Evolutionary conservation across 92 coral and sea anemone genomes (phyloP), one percentile per base, ranked within the genome.

Genomic region (Zoanthus gigantus): DNA sequence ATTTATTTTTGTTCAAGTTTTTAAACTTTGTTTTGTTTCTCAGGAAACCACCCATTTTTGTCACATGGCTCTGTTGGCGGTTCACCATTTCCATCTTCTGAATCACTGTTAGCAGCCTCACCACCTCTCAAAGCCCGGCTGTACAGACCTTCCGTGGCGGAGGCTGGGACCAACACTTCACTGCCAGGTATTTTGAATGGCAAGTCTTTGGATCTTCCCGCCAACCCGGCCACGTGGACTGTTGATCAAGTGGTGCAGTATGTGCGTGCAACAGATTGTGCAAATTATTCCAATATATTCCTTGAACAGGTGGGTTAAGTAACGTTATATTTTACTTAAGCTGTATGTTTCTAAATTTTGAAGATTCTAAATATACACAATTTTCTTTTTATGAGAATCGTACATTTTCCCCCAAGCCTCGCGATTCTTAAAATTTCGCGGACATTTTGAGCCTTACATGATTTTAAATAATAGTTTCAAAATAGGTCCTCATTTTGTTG

Each of bases 161-260:
- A 93, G 79, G 95, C 94, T 54, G 94, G 98, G 18, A 96, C 94
- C 72, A 96, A 96, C 85, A 96, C 99, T 71, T 96, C 99, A 88
- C 92, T 96, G 74, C 99, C 99, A 42, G 99, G 99, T 71, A 95
- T 98, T 88, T 81, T 94, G 86, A 92, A 94, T 89, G 96, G 95
- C 56, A 89, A 94, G 84, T 96, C 98, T 60, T 92, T 96, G 32
- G 98, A 95, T 77, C 96, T 93, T 87, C 96, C 99, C 61, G 92
- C 94, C 72, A 95, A 96, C 78, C 99, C 99, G 11, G 91, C 90
- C 87, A 79, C 92, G 90, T 96, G 99, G 99, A 77, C 92, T 52
- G 96, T 96, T 47, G 99, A 96, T 15, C 93, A 95, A 71, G 99
- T 96, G 34, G 95, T 94, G 74, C 90, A 84, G 75, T 96, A 95